Evolutionary conservation across 2,888 invertebrate species (phyloP), one percentile per base, ranked within the genome.

Genomic region (Acanthosepion lycidas): DNA sequence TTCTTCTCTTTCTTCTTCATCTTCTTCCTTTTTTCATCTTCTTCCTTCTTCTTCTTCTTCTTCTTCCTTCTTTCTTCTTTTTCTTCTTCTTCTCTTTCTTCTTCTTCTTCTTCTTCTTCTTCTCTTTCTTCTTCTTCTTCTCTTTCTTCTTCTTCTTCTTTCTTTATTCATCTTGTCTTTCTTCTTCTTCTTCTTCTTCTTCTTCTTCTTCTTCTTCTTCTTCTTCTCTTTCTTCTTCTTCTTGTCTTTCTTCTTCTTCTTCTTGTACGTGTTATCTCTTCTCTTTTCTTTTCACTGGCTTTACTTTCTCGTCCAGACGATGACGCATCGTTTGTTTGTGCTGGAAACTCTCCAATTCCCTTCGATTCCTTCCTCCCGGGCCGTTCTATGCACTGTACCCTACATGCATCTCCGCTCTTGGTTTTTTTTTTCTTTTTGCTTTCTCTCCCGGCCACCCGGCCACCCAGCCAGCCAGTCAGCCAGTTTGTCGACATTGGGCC

Each of bases 241-340:
- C 12, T 78, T 0, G 0, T n/a, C 15, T 33, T n/a, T 5, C 12
- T n/a, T 78, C n/a, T 78, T 23, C 12, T 15, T 64, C 64, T 64
- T 28, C 28, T 64, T 64, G 23, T 23, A 4, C 8, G 1, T 64
- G 0, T 64, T 64, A 1, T 64, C 64, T 64, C 26, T 64, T 64
- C 26, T 26, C 64, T 26, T n/a, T 78, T 18, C 18, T 5, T 33
- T 12, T 78, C 78, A 23, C 12, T 78, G 8, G 4, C 78, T n/a
- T 78, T n/a, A 3, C n/a, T 78, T 78, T 78, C n/a, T n/a, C 78
- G n/a, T n/a, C 78, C 78, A 78, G 78, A 78, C 78, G 78, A 78
- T 78, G 78, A 78, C 78, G 78, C 78, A 78, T 78, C 78, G 33
- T 78, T 78, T 78, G 78, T 78, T 78, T 78, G 78, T n/a, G 78